A percentile compares a stretch with the other conserved stretches of the same genome.
Evolutionary conservation across 1,140 invertebrate genomes (phyloP).

Genomic region (Drosophila arawakana): DNA sequence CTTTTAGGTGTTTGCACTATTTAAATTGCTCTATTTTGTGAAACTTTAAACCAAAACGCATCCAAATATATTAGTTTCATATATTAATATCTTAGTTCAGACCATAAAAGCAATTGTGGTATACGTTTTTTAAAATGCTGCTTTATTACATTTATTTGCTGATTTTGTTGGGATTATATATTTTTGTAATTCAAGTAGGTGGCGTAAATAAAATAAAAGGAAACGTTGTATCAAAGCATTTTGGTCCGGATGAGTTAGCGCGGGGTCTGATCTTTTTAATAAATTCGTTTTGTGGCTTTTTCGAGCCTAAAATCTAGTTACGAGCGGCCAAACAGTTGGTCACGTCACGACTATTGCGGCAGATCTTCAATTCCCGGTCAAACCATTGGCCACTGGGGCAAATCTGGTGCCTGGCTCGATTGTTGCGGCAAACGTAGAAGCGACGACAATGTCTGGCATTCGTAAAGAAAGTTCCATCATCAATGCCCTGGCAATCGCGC

Average conservation of each 20-base stretch:
- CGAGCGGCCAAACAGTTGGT: conserved; percentile 33
- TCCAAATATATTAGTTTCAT: too few relatives aligned
- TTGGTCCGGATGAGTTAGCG: conserved; percentile 23
- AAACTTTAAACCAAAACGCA: too few relatives aligned
- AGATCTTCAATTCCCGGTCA: conserved; percentile 46
- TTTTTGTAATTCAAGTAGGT: conserved; percentile 8
- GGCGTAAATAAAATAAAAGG: conserved; percentile 13
- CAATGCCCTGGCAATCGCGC: conserved; percentile 44
- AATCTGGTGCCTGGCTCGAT: conserved; percentile 41
- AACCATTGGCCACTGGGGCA: conserved; percentile 58
- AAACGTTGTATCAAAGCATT: background rate
- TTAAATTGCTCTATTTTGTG: too few relatives aligned
- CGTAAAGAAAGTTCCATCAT: conserved; percentile 43
- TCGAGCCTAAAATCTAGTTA: conserved; percentile 11
- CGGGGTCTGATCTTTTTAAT: background rate
- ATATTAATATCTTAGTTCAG: too few relatives aligned
- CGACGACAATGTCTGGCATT: conserved; percentile 56
- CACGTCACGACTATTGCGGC: conserved; percentile 29
- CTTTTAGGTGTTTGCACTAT: too few relatives aligned
- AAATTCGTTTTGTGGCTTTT: background rate
- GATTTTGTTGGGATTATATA: background rate
- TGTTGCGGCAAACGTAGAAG: conserved; percentile 49
- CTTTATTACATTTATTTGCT: conserved; percentile 47
- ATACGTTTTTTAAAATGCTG: conserved; percentile 31
- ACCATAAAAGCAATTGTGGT: too few relatives aligned